Conservation (phyloP, 2,797 vertebrate genomes). For the Pseudomugil tenellus region DNA sequence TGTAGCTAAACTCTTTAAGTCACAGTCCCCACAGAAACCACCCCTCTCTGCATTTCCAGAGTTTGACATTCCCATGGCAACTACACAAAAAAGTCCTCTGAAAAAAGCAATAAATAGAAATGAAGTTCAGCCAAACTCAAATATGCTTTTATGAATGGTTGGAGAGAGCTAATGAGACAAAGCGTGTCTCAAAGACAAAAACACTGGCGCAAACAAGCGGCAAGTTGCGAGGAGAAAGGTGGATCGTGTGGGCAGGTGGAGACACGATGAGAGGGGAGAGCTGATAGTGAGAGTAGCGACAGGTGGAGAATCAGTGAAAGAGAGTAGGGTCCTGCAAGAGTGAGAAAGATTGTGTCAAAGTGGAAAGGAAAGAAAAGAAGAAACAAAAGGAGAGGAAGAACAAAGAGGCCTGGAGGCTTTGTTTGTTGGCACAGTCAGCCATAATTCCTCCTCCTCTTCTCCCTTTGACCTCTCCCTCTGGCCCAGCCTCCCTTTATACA, state of each 20-base stretch:
- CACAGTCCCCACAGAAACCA: constrained; percentile 23
- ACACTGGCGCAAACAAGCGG: neutral
- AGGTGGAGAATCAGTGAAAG: constrained; percentile 73
- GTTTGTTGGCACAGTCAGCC: constrained; percentile 82
- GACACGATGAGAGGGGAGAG: constrained; percentile 66
- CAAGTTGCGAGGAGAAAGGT: constrained; percentile 57
- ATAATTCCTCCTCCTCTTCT: constrained; percentile 79
- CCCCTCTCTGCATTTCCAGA: constrained; percentile 48
- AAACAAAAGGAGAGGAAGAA: constrained; percentile 76
- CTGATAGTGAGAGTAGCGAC: constrained; percentile 69
- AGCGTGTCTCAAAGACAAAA: constrained; percentile 53
- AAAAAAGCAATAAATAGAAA: constrained; percentile 33
- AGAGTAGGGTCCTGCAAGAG: constrained; percentile 69
- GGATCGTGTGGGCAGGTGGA: constrained; percentile 75
- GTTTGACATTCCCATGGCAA: constrained; percentile 78
- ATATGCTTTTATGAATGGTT: constrained; percentile 72
- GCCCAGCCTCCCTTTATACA: constrained; percentile 73
- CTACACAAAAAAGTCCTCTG: constrained; percentile 69
- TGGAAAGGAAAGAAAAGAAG: constrained; percentile 72
- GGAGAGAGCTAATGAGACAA: constrained; percentile 61
- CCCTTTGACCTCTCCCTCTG: constrained; percentile 73
- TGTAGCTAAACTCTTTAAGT: constrained; percentile 34
- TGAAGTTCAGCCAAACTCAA: constrained; percentile 67
- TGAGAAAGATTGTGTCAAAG: constrained; percentile 70
- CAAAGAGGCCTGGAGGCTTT: constrained; percentile 81